phyloP scores from a whole-genome alignment of 2,797 vertebrate genomes.

The Siniperca obscura region DNA sequence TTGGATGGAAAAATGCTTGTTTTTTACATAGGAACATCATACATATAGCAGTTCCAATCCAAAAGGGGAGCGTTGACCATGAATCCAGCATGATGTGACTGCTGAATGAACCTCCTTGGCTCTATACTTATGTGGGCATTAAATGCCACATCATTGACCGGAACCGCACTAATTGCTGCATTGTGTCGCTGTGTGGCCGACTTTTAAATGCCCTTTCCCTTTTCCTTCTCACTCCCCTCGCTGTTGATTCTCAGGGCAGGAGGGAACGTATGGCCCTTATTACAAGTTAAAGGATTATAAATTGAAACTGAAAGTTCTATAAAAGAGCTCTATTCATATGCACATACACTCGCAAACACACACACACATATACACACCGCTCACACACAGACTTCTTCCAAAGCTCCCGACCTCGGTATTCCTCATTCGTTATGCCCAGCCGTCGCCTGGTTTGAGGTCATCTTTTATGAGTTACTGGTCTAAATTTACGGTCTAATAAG shows the following conservation, averaged over 20 bases:
- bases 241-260: slow-evolving; percentile 55
- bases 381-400: slow-evolving; percentile 16
- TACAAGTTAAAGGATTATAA: slow-evolving; percentile 75
- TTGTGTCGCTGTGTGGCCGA: slow-evolving; percentile 56
- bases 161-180: slow-evolving; percentile 54
- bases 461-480: slow-evolving; percentile 75
- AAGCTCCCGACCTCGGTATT: slow-evolving; percentile 44
- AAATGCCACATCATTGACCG: slow-evolving; percentile 61
- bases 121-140: slow-evolving; percentile 34
- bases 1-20: neutral
- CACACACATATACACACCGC: neutral
- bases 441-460: slow-evolving; percentile 68
- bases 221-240: slow-evolving; percentile 40
- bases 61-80: neutral
- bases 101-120: slow-evolving; percentile 53
- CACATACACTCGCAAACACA: slow-evolving; percentile 32
- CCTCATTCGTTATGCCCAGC: slow-evolving; percentile 64
- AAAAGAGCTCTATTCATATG: slow-evolving; percentile 54
- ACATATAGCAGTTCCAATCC: neutral
- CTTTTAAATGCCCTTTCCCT: slow-evolving; percentile 73
- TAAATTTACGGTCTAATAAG: slow-evolving; percentile 69
- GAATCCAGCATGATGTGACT: slow-evolving; percentile 49
- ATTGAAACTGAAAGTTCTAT: slow-evolving; percentile 72
- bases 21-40: neutral
- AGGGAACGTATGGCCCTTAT: slow-evolving; percentile 67